Evolutionary conservation across 2,797 vertebrate species (phyloP), one percentile per base, ranked within the genome.

Genomic region (Meriones psammophilus): DNA sequence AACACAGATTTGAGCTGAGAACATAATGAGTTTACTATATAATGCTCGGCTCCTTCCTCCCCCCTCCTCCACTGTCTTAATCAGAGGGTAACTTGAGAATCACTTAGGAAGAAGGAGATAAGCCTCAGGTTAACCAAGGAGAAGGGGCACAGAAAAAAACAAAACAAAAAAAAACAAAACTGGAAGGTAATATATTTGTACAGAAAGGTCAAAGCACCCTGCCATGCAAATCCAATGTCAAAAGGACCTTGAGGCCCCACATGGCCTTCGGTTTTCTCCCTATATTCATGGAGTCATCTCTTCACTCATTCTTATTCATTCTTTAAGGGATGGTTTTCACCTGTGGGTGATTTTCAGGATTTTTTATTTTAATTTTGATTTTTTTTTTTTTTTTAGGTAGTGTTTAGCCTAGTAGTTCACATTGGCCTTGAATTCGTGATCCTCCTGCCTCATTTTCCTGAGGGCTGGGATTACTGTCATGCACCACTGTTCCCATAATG

Each of bases 11-110:
- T 30, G 30, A 78, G 7, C 68, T 56, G 33, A 36, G 76, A n/a
- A 5, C 6, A 28, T 6, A 6, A 3, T 20, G 8, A 5, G 5
- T 28, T n/a, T 22, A 30, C 13, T 56, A 15, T 12, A 2, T 3
- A 4, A 68, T 8, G 18, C 18, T 26, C 30, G 36, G 36, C 18
- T 50, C 8, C 50, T 30, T 66, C 15, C 13, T 58, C 8, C 50
- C 50, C 46, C 50, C 8, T 10, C 9, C 24, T 18, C 13, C 39
- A 50, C 12, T 8, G 9, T 26, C 42, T n/a, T 20, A 26, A 8
- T 50, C 62, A 60, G 30, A 89, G 39, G 33, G 71, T 17, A 85
- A n/a, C 30, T 9, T 6, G n/a, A 80, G 68, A 84, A 66, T 74
- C 6, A 18, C 13, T 88, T 68, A 84, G 39, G 54, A 69, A 36